Evolutionary conservation across 2,797 vertebrate genomes (phyloP), one percentile per base, ranked within the genome.

Genomic region (Loris lydekkerianus): DNA sequence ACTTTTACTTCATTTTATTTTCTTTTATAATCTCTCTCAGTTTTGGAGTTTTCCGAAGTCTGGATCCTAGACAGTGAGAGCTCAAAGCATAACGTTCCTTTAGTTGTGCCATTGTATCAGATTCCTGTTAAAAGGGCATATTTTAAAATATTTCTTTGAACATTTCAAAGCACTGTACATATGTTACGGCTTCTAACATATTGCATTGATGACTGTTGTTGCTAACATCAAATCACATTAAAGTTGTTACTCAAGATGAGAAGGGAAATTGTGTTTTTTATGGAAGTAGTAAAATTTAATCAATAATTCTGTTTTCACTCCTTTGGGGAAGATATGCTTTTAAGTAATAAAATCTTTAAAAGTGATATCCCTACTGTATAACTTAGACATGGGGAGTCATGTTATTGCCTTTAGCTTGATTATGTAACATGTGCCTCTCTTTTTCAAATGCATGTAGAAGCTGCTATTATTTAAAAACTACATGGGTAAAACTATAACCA

Each of bases 191-290:
- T 63, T 81, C 43, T 94, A 75, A 49, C 20, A n/a, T 77, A 85
- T 37, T 87, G 40, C 40, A 60, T 43, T 69, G 14, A 58, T 92
- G 31, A 31, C 70, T 65, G 0, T 29, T 63, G 1, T 85, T 61
- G 61, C 21, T 96, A 14, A 40, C 15, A 78, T 49, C 14, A 81
- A 34, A 70, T 87, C 14, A 60, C 6, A 65, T 89, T 43, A 73
- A 49, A 84, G 31, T 95, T 95, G 27, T 84, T 93, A 85, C n/a
- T 85, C 17, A 89, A 83, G 25, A 3, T 73, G 8, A 88, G 56
- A 94, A 85, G 49, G 65, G 21, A 90, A 92, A 72, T 9, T 94
- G 25, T 95, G 11, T n/a, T 81, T 91, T 76, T 83, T 93, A 92
- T 87, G 60, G 58, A 89, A 89, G 56, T 56, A 91, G 49, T 21